Evolutionary conservation across 2,113 vertebrate genomes (phyloP).

Genomic region (Grammomys surdaster): DNA sequence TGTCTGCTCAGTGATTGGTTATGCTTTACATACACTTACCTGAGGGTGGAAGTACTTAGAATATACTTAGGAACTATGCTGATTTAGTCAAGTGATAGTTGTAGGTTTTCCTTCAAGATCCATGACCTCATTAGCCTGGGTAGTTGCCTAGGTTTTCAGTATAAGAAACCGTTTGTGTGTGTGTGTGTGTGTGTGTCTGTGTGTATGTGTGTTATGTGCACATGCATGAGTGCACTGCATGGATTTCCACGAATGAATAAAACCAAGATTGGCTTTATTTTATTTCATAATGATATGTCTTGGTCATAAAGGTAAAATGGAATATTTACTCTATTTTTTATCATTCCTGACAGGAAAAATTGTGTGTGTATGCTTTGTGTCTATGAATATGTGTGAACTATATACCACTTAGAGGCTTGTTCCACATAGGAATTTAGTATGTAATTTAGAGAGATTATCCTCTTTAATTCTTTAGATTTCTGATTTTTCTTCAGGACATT

Average conservation of each 20-base stretch:
- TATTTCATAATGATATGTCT: background rate
- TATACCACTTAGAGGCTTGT: background rate
- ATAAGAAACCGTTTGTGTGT: background rate
- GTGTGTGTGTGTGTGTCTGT: background rate
- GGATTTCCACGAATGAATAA: background rate
- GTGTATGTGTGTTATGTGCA: no score
- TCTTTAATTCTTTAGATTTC: background rate
- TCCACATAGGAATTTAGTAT: background rate
- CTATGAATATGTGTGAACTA: background rate
- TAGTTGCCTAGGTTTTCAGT: background rate
- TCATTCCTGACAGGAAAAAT: background rate
- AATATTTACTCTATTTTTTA: constrained; percentile 44
- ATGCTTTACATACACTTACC: background rate
- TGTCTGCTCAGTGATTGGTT: background rate
- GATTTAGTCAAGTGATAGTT: background rate
- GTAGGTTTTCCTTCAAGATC: background rate
- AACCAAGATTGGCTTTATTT: background rate
- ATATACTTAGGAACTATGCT: background rate
- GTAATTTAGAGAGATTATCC: background rate
- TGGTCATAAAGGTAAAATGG: background rate
- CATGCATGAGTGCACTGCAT: no score
- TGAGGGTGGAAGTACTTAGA: background rate
- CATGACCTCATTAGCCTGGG: background rate
- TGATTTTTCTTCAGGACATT: background rate
- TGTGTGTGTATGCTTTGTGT: background rate